A percentile compares a stretch with the other conserved stretches of the same genome.
Conservation (phyloP, 2,797 vertebrate species). For the Hemitrygon akajei region DNA sequence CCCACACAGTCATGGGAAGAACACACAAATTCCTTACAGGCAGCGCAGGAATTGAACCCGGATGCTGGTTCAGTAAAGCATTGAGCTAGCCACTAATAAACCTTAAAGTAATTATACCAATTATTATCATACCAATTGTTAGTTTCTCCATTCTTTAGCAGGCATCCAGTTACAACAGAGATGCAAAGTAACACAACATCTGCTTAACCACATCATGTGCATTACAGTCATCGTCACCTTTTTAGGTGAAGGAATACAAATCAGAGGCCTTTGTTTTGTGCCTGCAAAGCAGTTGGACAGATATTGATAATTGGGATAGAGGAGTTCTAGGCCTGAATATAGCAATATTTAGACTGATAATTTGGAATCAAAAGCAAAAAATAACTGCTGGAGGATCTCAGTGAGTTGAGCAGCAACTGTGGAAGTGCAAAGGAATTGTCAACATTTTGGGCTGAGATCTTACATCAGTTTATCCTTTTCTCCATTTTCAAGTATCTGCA, state of each 20-base stretch:
- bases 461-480: no score
- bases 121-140: neutral
- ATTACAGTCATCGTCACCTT: neutral
- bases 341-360: neutral
- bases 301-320: neutral
- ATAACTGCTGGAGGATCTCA: no score
- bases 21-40: no score
- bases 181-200: neutral
- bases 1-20: no score
- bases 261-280: neutral
- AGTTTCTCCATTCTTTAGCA: neutral
- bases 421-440: no score
- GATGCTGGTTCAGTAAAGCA: no score
- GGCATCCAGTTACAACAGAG: neutral
- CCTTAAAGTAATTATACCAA: neutral
- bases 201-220: neutral
- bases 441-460: no score
- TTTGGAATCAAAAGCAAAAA: no score
- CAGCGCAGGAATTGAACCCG: no score
- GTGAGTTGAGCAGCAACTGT: no score
- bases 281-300: neutral
- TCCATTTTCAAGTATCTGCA: no score
- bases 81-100: neutral
- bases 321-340: neutral
- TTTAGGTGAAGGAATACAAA: neutral